These are phyloP conservation scores for Pyrrhosoma nymphula DNA, from an alignment of 2,888 invertebrate species.

Conservation along the genomic window DNA sequence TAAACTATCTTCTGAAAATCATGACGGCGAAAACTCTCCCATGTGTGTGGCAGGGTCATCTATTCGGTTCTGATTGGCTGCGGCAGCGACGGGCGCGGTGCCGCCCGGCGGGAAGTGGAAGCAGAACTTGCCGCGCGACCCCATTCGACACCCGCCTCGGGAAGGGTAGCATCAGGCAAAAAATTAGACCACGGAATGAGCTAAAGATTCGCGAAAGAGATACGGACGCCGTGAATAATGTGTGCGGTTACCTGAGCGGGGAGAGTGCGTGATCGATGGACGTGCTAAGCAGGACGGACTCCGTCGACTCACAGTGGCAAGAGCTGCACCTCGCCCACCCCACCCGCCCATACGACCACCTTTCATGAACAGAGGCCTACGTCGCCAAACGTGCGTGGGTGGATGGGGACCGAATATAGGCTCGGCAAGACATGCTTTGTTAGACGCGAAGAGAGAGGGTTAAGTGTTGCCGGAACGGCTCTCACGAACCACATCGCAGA, in stretches of 20 bases:
- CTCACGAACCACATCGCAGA: background rate
- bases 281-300: background rate
- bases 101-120: background rate
- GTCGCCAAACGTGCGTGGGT: background rate
- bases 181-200: background rate
- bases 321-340: background rate
- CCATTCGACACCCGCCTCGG: background rate
- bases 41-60: background rate
- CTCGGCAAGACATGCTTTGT: background rate
- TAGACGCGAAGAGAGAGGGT: background rate
- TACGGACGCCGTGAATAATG: background rate
- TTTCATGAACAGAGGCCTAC: background rate
- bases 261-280: slow-evolving; percentile 5
- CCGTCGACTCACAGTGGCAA: background rate
- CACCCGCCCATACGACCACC: background rate
- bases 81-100: background rate
- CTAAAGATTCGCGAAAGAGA: background rate
- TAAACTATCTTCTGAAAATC: too few relatives aligned
- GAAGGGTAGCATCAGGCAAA: background rate
- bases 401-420: background rate
- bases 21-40: background rate
- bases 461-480: background rate
- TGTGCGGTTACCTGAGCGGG: background rate
- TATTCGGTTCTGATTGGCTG: background rate
- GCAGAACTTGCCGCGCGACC: background rate